These are phyloP conservation scores for Dolichallabes microphthalmus DNA, from an alignment of 2,113 vertebrate species.

Conservation along the genomic window DNA sequence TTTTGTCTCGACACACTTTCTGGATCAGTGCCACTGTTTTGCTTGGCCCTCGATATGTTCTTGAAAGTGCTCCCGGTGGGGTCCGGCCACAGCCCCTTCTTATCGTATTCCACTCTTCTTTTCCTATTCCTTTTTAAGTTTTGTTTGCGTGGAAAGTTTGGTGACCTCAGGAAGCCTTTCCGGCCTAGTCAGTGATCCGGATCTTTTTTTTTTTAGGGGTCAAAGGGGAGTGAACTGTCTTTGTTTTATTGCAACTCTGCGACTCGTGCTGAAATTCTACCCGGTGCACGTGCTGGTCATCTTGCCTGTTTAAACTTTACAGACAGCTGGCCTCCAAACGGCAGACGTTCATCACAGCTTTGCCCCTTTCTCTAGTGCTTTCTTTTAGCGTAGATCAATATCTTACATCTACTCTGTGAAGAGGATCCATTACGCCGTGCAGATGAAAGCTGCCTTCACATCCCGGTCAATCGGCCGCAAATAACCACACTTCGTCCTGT, in stretches of 20 bases:
- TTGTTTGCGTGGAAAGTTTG: conserved; percentile 30
- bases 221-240: conserved; percentile 26
- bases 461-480: conserved; percentile 21
- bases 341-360: not conserved
- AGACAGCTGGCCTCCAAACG: conserved; percentile 25
- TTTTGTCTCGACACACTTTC: conserved; percentile 54
- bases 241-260: conserved; percentile 50
- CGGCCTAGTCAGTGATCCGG: not conserved
- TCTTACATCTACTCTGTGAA: conserved; percentile 33
- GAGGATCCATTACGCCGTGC: conserved; percentile 22
- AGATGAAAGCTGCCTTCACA: conserved; percentile 6
- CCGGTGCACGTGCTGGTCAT: conserved; percentile 15
- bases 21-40: conserved; percentile 38
- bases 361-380: not conserved
- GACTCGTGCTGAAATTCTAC: conserved; percentile 20
- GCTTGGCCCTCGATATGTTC: conserved; percentile 25
- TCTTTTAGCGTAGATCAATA: conserved; percentile 44
- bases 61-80: conserved; percentile 17
- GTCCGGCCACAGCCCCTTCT: not conserved
- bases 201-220: conserved; percentile 42
- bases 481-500: conserved; percentile 13
- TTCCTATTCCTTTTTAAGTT: conserved; percentile 21
- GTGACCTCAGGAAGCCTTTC: conserved; percentile 41
- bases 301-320: not conserved
- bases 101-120: not conserved